phyloP scores from a whole-genome alignment of 1,140 invertebrate genomes.

The Calycopis cecrops region DNA sequence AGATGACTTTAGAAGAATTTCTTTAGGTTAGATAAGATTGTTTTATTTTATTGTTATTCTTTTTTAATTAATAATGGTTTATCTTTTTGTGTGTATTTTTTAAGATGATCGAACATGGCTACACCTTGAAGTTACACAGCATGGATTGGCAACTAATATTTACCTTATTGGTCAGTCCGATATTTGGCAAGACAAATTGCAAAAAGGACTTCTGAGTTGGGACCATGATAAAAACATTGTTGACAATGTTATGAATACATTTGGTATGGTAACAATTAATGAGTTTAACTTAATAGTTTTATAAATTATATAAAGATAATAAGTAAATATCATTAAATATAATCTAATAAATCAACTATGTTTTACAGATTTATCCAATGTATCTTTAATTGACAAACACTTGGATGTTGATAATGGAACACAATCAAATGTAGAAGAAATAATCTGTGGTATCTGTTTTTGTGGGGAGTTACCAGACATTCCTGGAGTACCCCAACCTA shows the following conservation, averaged over 20 bases:
- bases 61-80: slow-evolving; percentile 2
- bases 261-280: slow-evolving; percentile 36
- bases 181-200: slow-evolving; percentile 42
- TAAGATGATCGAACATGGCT: slow-evolving; percentile 51
- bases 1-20: slow-evolving; percentile 51
- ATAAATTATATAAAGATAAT: slow-evolving; percentile 10
- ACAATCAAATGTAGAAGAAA: slow-evolving; percentile 13
- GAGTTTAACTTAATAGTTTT: slow-evolving; percentile 14
- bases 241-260: slow-evolving; percentile 44
- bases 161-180: slow-evolving; percentile 45
- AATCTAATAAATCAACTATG: background rate
- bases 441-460: slow-evolving; percentile 47
- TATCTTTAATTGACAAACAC: slow-evolving; percentile 1
- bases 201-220: slow-evolving; percentile 45
- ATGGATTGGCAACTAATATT: slow-evolving; percentile 47
- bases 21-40: slow-evolving; percentile 13
- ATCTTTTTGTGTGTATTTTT: slow-evolving; percentile 13
- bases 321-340: background rate
- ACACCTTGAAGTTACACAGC: slow-evolving; percentile 49
- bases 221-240: slow-evolving; percentile 60
- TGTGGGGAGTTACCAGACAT: slow-evolving; percentile 38
- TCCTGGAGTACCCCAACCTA: slow-evolving; percentile 39
- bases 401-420: background rate
- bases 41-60: slow-evolving; percentile 2
- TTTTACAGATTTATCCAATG: slow-evolving; percentile 15